A percentile compares a stretch with the other conserved stretches of the same genome.
These are phyloP conservation scores for Alosa alosa DNA, from an alignment of 2,113 vertebrate genomes.

Conservation along the genomic window DNA sequence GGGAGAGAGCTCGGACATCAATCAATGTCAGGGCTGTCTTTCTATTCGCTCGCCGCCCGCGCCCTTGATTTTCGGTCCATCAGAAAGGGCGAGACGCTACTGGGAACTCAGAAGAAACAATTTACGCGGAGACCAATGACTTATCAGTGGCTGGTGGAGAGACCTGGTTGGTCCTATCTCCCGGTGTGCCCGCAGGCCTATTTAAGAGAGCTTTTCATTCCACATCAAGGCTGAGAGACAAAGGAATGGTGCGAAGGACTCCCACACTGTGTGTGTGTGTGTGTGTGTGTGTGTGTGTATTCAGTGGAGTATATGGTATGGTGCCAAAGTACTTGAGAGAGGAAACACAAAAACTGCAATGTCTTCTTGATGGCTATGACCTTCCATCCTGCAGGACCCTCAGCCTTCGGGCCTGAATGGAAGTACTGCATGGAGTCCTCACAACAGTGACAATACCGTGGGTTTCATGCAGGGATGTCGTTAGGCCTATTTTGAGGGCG, in stretches of 20 bases:
- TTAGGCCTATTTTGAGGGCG: too few species aligned
- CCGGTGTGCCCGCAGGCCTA: background rate
- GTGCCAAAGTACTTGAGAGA: background rate
- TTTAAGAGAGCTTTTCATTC: background rate
- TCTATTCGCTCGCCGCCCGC: slow-evolving; percentile 61
- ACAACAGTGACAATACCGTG: background rate
- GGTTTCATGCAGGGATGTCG: background rate
- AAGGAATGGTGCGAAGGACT: background rate
- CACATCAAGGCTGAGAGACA: slow-evolving; percentile 17
- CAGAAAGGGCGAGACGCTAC: slow-evolving; percentile 54
- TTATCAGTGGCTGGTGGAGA: slow-evolving; percentile 34
- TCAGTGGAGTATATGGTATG: background rate
- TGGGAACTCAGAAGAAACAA: slow-evolving; percentile 45
- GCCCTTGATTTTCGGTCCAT: slow-evolving; percentile 77
- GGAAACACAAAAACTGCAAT: background rate
- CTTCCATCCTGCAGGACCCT: background rate
- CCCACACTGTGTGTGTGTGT: background rate
- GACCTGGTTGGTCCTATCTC: background rate
- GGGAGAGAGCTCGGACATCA: slow-evolving; percentile 89
- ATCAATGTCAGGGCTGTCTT: slow-evolving; percentile 83
- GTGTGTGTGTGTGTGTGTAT: background rate
- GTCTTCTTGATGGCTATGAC: background rate
- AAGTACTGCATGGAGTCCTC: background rate
- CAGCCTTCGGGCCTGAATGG: background rate
- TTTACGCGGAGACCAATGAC: slow-evolving; percentile 46